Evolutionary conservation across 2,888 invertebrate genomes (phyloP).

Genomic region (Caradrina clavipalpis): DNA sequence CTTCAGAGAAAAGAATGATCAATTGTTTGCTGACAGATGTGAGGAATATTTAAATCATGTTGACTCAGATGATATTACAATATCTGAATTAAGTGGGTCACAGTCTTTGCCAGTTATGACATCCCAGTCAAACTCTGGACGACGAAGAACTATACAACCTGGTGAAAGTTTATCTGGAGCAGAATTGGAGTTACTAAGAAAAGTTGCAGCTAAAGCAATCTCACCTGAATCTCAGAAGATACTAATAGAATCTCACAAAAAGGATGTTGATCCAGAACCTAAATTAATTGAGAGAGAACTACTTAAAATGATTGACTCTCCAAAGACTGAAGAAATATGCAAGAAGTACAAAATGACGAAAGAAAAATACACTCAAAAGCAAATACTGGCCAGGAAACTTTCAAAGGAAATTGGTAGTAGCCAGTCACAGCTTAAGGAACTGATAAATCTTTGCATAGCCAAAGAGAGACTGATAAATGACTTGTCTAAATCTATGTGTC

Average conservation of each 20-base stretch:
- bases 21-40: slow-evolving; percentile 91
- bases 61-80: slow-evolving; percentile 89
- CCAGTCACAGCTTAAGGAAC: slow-evolving; percentile 93
- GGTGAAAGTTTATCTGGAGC: slow-evolving; percentile 91
- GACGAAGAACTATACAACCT: slow-evolving; percentile 91
- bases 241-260: slow-evolving; percentile 90
- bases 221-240: slow-evolving; percentile 90
- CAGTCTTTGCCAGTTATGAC: slow-evolving; percentile 87
- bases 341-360: slow-evolving; percentile 90
- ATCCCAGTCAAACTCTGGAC: slow-evolving; percentile 86
- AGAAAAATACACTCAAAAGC: slow-evolving; percentile 88
- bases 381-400: slow-evolving; percentile 85
- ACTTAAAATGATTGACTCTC: slow-evolving; percentile 89
- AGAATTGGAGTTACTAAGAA: slow-evolving; percentile 91
- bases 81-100: slow-evolving; percentile 88
- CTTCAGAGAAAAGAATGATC: slow-evolving; percentile 93
- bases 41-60: slow-evolving; percentile 91
- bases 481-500: slow-evolving; percentile 85
- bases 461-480: slow-evolving; percentile 95
- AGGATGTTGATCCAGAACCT: slow-evolving; percentile 90
- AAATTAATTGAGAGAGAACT: slow-evolving; percentile 89
- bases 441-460: slow-evolving; percentile 92
- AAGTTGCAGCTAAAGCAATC: slow-evolving; percentile 91
- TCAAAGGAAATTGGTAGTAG: slow-evolving; percentile 92
- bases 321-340: slow-evolving; percentile 87